These are phyloP conservation scores for Oplegnathus fasciatus DNA, from an alignment of 2,113 vertebrate genomes.

Conservation along the genomic window DNA sequence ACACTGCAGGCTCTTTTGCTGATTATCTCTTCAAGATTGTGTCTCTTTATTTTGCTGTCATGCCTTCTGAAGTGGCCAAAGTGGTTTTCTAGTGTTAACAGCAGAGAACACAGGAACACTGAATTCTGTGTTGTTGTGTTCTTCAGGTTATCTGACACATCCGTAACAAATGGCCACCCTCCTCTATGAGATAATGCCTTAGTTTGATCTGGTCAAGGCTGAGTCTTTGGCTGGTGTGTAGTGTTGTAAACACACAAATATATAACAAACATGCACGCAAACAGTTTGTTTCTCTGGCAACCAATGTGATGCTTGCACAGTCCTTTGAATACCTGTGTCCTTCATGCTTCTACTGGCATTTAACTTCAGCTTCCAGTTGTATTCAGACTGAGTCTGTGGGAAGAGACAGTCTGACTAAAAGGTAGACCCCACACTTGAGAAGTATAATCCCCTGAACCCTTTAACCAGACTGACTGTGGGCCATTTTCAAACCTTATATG, in stretches of 20 bases:
- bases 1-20: conserved; percentile 28
- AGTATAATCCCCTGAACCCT: background rate
- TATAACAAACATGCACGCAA: background rate
- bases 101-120: background rate
- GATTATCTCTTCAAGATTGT: conserved; percentile 65
- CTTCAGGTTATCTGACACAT: conserved; percentile 35
- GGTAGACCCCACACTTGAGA: background rate
- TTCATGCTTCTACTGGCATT: background rate
- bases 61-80: conserved; percentile 29
- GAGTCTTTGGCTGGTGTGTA: background rate
- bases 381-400: background rate
- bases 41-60: conserved; percentile 50
- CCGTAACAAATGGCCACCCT: conserved; percentile 17
- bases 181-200: conserved; percentile 38
- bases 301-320: background rate
- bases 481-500: background rate
- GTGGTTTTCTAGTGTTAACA: background rate
- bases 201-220: conserved; percentile 47
- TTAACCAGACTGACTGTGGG: background rate
- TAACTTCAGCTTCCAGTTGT: background rate
- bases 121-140: conserved; percentile 17
- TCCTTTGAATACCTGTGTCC: background rate
- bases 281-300: background rate
- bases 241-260: conserved; percentile 15
- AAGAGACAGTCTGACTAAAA: background rate